Percentiles rank a stretch among this genome's conserved stretches.
Evolutionary conservation across 2,888 invertebrate species (phyloP).

Genomic region (Tetranychus piercei): DNA sequence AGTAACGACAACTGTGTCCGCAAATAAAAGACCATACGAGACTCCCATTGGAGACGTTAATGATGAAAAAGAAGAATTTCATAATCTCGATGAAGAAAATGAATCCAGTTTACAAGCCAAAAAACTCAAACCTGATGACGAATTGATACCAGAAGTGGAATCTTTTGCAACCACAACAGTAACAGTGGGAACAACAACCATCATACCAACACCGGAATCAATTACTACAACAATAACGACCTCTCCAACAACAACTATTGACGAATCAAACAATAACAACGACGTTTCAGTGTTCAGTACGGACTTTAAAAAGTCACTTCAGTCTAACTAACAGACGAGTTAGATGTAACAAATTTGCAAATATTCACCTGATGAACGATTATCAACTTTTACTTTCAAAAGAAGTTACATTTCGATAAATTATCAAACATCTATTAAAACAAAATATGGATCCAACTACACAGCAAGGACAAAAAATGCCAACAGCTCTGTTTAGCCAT

Average conservation of each 20-base stretch:
- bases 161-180: not conserved
- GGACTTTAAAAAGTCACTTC: not conserved
- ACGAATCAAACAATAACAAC: not conserved
- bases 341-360: too few species aligned
- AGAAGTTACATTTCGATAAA: not conserved
- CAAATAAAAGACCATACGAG: conserved; percentile 8
- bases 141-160: not conserved
- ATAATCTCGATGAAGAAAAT: not conserved
- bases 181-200: not conserved
- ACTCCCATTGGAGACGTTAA: not conserved
- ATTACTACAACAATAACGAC: conserved; percentile 5
- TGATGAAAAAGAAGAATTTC: not conserved
- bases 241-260: not conserved
- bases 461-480: not conserved
- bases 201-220: not conserved
- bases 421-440: not conserved
- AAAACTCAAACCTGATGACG: not conserved
- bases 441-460: not conserved
- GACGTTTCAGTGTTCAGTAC: not conserved
- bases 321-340: not conserved
- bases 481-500: not conserved
- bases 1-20: not conserved
- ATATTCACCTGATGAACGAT: too few species aligned
- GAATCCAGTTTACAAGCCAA: not conserved
- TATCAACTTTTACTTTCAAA: too few species aligned